These are phyloP conservation scores for Taphrorychus bicolor DNA, from an alignment of 2,888 invertebrate species.

Conservation along the genomic window DNA sequence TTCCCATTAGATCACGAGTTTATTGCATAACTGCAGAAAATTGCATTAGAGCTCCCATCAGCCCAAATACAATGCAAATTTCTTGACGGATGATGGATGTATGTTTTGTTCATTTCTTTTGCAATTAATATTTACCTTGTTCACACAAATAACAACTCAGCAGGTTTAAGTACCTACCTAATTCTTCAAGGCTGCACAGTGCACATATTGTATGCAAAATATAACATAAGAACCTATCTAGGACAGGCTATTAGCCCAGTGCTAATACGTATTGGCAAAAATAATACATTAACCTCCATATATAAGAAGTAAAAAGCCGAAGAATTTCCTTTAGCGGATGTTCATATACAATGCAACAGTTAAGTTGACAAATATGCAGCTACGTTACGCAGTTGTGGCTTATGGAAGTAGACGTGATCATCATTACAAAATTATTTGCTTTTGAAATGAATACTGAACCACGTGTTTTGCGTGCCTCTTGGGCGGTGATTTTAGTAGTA, in stretches of 20 bases:
- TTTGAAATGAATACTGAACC: slow-evolving; percentile 9
- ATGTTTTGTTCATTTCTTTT: no score
- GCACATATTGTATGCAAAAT: not conserved
- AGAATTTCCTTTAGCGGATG: slow-evolving; percentile 15
- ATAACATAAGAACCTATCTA: not conserved
- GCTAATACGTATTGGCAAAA: no score
- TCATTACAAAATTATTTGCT: slow-evolving; percentile 10
- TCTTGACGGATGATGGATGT: not conserved
- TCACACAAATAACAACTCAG: not conserved
- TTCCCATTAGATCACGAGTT: not conserved
- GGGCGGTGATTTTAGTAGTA: no score
- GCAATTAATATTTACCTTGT: no score
- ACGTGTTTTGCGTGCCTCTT: not conserved
- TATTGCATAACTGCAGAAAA: not conserved
- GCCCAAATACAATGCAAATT: not conserved
- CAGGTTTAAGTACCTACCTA: not conserved
- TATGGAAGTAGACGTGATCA: slow-evolving; percentile 13
- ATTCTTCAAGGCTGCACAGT: not conserved
- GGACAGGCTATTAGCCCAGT: not conserved
- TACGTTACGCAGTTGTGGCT: slow-evolving; percentile 14
- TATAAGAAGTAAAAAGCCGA: slow-evolving; percentile 4
- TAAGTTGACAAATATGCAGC: slow-evolving; percentile 5
- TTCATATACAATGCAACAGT: slow-evolving; percentile 5
- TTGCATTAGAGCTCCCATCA: not conserved
- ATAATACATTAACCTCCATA: not conserved